Base-by-base conservation (phyloP, 2,888 invertebrate genomes). In the Ophion ventricosus region DNA sequence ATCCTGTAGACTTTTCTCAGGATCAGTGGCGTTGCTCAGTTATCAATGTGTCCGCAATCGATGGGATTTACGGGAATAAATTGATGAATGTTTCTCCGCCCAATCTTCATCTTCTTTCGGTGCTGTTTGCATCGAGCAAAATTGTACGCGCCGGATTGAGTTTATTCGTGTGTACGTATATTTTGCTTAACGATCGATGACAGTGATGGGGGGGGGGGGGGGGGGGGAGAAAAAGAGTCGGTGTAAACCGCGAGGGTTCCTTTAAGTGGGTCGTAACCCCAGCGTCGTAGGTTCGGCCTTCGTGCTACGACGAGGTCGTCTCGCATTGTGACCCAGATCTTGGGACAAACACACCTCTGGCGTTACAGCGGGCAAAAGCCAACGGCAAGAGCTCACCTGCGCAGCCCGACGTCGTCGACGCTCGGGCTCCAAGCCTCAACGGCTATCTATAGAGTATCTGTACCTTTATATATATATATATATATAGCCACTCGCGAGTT, bases 191-290 rank as follows among this genome's bases (percentile, higher is more conserved):
- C 43, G 43, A 79, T 88, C 86, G 69, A 77, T 84, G 35, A 79
- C 69, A 67, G 64, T 82, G 84, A 75, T 43, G 72, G 78, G 86
- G 86, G 88, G 88, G 89, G 89, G 40, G 40, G 74, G 77, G 87
- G 85, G 88, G 88, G 79, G 82, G 76, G 89, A 89, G 89, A 89
- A 74, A 74, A 67, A 25, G 76, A 77, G 67, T 43, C 29, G 61
- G 57, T 66, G 23, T 57, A 67, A 76, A 76, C 35, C 66, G 73
- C 88, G 90, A 91, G 88, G 86, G 91, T 85, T 85, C 88, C 87
- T 90, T 90, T 88, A 91, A 91, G 89, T 91, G 87, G 92, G 92
- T 92, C 91, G 90, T 90, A 90, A 91, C 91, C 90, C 91, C 90
- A 86, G 85, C 81, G 64, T 80, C 88, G 86, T 88, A 90, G 90